Evolutionary conservation across 2,888 invertebrate species (phyloP).

Genomic region (Heteromyza rotundicornis): DNA sequence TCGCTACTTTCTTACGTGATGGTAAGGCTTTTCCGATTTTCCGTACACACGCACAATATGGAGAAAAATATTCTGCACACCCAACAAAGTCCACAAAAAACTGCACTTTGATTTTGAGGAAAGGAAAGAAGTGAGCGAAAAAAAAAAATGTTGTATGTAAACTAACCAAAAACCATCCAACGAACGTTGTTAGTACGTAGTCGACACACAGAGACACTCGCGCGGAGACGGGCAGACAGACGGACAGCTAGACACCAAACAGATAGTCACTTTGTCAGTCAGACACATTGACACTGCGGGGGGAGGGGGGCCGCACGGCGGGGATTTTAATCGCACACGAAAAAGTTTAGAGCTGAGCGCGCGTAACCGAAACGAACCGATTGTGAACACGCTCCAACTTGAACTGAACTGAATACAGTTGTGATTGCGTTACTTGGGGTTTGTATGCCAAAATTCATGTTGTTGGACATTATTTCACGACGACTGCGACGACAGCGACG

Average conservation of each 20-base stretch:
- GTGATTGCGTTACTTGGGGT: constrained; percentile 8
- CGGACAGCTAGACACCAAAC: constrained; percentile 5
- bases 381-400: constrained; percentile 47
- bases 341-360: constrained; percentile 31
- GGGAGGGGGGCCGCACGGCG: too few species aligned
- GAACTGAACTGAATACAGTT: constrained; percentile 42
- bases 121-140: too few species aligned
- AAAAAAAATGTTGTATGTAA: too few species aligned
- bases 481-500: neutral
- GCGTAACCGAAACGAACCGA: constrained; percentile 38
- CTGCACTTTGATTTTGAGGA: too few species aligned
- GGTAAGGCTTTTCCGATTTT: neutral
- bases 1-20: neutral
- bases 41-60: neutral
- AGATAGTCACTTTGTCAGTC: constrained; percentile 8
- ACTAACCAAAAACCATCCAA: too few species aligned
- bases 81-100: too few species aligned
- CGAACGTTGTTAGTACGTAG: too few species aligned
- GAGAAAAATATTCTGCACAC: too few species aligned
- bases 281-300: neutral
- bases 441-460: constrained; percentile 15
- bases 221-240: neutral
- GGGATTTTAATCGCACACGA: constrained; percentile 25
- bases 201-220: neutral
- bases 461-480: neutral